Percentiles rank a stretch among this genome's conserved stretches.
Evolutionary conservation across 2,888 invertebrate genomes (phyloP).

Genomic region (Monoplex corrugatus): DNA sequence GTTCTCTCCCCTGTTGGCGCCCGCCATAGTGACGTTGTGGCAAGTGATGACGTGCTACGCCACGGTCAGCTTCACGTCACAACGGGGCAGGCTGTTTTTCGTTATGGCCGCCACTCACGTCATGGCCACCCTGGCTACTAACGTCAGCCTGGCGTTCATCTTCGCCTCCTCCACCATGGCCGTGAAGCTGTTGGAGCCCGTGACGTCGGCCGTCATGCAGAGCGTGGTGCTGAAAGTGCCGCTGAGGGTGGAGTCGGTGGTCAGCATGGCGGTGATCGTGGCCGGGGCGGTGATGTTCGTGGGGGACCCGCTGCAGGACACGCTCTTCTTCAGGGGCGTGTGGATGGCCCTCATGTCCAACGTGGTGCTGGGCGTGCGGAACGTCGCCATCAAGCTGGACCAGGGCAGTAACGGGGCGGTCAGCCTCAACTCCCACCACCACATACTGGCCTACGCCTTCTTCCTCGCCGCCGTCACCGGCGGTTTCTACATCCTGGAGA

Average conservation of each 20-base stretch:
- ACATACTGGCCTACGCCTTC: constrained; percentile 48
- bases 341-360: constrained; percentile 62
- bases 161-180: constrained; percentile 65
- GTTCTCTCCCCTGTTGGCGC: background rate
- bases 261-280: constrained; percentile 61
- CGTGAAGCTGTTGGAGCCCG: constrained; percentile 64
- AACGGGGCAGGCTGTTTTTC: background rate
- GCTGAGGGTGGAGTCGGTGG: constrained; percentile 44
- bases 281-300: constrained; percentile 59
- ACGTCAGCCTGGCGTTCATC: constrained; percentile 61
- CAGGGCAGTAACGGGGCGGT: constrained; percentile 41
- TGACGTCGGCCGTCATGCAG: constrained; percentile 62
- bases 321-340: constrained; percentile 52
- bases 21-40: background rate
- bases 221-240: constrained; percentile 53
- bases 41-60: constrained; percentile 26
- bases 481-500: constrained; percentile 36
- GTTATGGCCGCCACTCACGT: constrained; percentile 50
- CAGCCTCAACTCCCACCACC: constrained; percentile 46
- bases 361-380: constrained; percentile 59
- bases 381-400: constrained; percentile 59
- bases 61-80: background rate
- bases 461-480: background rate
- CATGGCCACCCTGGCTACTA: constrained; percentile 61
- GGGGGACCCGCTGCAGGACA: constrained; percentile 49